Percentiles rank a stretch among this genome's conserved stretches.
phyloP scores from a whole-genome alignment of 2,888 invertebrate genomes.

The Conops quadrifasciatus region DNA sequence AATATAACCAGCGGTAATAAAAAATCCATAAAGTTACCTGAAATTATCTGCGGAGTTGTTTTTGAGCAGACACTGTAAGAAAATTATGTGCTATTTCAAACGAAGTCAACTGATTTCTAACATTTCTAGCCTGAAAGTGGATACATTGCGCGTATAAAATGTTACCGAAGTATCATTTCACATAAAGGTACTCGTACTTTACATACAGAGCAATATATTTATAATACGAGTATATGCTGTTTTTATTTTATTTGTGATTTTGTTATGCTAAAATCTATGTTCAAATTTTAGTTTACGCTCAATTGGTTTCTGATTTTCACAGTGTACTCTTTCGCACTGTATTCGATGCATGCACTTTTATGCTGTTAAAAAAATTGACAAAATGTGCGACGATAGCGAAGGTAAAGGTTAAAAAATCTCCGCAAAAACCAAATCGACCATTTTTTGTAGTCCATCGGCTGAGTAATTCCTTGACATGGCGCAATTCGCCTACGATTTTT shows the following conservation, averaged over 20 bases:
- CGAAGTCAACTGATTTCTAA: neutral
- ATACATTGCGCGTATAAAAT: no score
- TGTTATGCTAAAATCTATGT: no score
- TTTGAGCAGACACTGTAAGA: neutral
- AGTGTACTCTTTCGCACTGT: no score
- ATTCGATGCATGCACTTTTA: neutral
- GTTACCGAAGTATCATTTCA: no score
- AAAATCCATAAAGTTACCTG: constrained; percentile 4
- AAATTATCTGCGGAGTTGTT: constrained; percentile 6
- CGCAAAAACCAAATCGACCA: constrained; percentile 10
- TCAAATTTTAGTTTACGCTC: no score
- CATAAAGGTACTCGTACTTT: no score
- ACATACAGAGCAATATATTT: no score
- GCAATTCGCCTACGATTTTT: neutral
- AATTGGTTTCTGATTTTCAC: no score
- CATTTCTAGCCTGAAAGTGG: no score
- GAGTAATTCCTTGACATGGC: constrained; percentile 6
- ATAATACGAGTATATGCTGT: no score
- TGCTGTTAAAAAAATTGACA: neutral
- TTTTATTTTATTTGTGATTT: no score
- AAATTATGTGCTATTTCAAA: neutral
- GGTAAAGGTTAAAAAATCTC: neutral
- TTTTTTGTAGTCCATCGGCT: neutral
- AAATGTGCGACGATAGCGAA: neutral
- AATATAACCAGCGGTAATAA: constrained; percentile 2